Evolutionary conservation across 1,140 invertebrate species (phyloP), one percentile per base, ranked within the genome.

Genomic region (Cyclina sinensis): DNA sequence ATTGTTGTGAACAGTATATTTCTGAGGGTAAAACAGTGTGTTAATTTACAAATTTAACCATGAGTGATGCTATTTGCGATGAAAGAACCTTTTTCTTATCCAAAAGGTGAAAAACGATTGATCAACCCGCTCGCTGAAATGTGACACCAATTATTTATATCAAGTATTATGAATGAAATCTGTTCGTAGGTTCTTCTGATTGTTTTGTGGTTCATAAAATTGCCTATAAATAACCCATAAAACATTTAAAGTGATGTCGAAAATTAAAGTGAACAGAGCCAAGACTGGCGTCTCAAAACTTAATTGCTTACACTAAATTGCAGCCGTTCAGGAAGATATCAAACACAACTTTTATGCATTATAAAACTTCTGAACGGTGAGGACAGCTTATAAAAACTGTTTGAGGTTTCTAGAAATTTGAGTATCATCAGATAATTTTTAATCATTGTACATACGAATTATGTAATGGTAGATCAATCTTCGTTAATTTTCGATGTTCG

Each of bases 141-240:
- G 51, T 54, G 51, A 54, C 51, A 54, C 51, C 51, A 54, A 54
- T 54, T 54, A 54, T 54, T 54, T 54, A 54, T 54, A 54, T 12
- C 51, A 54, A 54, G 21, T 12, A 54, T 14, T 54, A 54, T 54
- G 51, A 54, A 54, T 54, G 51, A 54, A 54, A 54, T 54, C 51
- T 43, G 4, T 43, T 43, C 43, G 43, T 43, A 4, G 14, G 43
- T 14, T 43, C 43, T 54, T 54, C 51, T 18, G 2, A 54, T 54
- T 54, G 51, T 54, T 54, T 18, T 18, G 51, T 54, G 51, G 12
- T 54, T 11, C 51, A 54, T n/a, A 18, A 18, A 54, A 54, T 54
- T 54, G 51, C 51, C 12, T 18, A n/a, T 54, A 54, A 54, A n/a
- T 54, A n/a, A 3, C 3, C 21, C 51, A 54, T 54, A 54, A 54